Evolutionary conservation across 1,140 invertebrate species (phyloP), one percentile per base, ranked within the genome.

Genomic region (Drosophila ananassae): DNA sequence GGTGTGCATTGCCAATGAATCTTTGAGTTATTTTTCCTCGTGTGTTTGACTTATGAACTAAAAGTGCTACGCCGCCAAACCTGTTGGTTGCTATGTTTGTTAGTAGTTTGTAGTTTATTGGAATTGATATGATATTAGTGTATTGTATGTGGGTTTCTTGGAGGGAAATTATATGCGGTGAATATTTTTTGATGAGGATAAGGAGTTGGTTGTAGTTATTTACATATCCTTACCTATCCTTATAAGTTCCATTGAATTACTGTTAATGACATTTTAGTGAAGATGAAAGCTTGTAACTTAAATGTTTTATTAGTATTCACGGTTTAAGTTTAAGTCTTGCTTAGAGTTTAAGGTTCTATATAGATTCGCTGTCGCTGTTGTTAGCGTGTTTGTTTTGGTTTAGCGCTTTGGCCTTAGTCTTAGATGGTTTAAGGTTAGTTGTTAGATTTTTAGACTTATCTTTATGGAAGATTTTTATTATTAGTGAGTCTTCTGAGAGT

Each of bases 131-230:
- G 7, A 1, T 28, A 28, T 28, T 28, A 28, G 25, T 28, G 25
- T 28, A 28, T 28, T 48, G 28, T 22, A 48, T 58, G 44, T 58
- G 28, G 44, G 17, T 53, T 53, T n/a, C 30, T 53, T 53, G 30
- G 10, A 53, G 30, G 13, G 51, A 34, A n/a, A 34, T 54, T 54
- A 53, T 54, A 17, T 53, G n/a, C 3, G 13, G 39, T 59, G 3
- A n/a, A n/a, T n/a, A n/a, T n/a, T n/a, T n/a, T n/a, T n/a, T n/a
- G n/a, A 46, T 57, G 1, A 30, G 39, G 10, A 46, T 57, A 30
- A 30, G 53, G 22, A 55, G 53, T 41, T 46, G 37, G 39, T 6
- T 56, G 3, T 46, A 56, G 25, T 46, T 56, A 32, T 57, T 57
- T 22, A 47, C 25, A 56, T 56, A 56, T 44, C 39, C 25, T 57